phyloP scores from a whole-genome alignment of 2,888 invertebrate genomes.

The Thyatira batis region DNA sequence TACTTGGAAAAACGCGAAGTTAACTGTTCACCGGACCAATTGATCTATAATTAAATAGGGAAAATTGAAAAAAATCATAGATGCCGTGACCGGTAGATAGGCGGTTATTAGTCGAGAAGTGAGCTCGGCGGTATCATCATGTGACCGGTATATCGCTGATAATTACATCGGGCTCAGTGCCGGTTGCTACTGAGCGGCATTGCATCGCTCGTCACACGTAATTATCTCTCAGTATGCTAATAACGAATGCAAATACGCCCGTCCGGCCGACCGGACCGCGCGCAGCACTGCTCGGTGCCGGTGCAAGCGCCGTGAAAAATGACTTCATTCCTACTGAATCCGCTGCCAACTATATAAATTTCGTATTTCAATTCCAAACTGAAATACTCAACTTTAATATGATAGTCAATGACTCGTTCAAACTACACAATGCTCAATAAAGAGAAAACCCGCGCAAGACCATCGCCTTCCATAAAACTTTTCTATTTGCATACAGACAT shows the following conservation, averaged over 20 bases:
- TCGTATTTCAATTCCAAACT: conserved; percentile 17
- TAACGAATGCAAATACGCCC: conserved; percentile 71
- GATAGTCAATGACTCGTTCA: conserved; percentile 46
- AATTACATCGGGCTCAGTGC: conserved; percentile 54
- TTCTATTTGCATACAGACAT: conserved; percentile 78
- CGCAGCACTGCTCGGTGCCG: conserved; percentile 28
- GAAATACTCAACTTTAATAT: conserved; percentile 16
- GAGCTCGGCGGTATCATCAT: conserved; percentile 30
- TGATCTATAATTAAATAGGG: conserved; percentile 33
- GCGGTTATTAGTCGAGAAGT: conserved; percentile 21
- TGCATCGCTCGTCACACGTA: conserved; percentile 66
- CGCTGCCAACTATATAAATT: conserved; percentile 6
- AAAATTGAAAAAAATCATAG: conserved; percentile 22
- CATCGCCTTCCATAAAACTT: conserved; percentile 73
- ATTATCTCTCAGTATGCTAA: conserved; percentile 74
- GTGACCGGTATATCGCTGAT: conserved; percentile 43
- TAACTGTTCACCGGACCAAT: conserved; percentile 40
- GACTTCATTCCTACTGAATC: conserved; percentile 57
- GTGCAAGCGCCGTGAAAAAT: conserved; percentile 60
- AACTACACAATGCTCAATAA: conserved; percentile 63
- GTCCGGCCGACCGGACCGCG: conserved; percentile 34
- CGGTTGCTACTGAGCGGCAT: conserved; percentile 42
- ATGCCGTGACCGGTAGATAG: conserved; percentile 6
- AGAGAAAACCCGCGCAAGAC: conserved; percentile 61
- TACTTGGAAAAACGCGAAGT: conserved; percentile 8